Evolutionary conservation across 2,888 invertebrate species (phyloP).

Genomic region (Drosophila gaucha): DNA sequence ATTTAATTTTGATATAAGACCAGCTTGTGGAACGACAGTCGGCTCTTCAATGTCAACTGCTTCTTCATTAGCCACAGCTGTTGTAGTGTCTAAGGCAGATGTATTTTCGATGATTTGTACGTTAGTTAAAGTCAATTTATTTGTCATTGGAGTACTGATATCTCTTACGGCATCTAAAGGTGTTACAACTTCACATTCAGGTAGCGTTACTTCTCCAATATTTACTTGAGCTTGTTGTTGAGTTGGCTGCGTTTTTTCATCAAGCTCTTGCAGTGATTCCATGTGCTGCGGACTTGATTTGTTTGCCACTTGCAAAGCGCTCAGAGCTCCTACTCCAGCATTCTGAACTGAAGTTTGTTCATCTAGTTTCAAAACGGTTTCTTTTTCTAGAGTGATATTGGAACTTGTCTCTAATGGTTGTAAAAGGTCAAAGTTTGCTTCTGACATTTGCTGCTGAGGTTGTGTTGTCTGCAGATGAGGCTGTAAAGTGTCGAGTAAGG

Average conservation of each 20-base stretch:
- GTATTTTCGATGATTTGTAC: slow-evolving; percentile 58
- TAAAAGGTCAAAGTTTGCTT: slow-evolving; percentile 51
- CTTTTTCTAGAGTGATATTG: slow-evolving; percentile 70
- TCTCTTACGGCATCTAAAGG: slow-evolving; percentile 79
- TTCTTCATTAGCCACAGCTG: slow-evolving; percentile 85
- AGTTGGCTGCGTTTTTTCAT: slow-evolving; percentile 9
- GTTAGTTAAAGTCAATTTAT: slow-evolving; percentile 37
- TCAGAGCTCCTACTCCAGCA: slow-evolving; percentile 72
- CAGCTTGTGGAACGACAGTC: slow-evolving; percentile 78
- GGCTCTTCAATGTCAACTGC: slow-evolving; percentile 82
- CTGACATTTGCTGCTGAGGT: slow-evolving; percentile 53
- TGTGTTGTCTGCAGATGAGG: slow-evolving; percentile 29
- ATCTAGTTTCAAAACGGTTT: slow-evolving; percentile 36
- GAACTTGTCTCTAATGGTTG: slow-evolving; percentile 67
- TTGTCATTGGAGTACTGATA: too few relatives aligned
- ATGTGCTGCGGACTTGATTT: slow-evolving; percentile 86
- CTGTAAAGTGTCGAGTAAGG: slow-evolving; percentile 61
- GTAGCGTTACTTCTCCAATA: slow-evolving; percentile 70
- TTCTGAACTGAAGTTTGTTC: slow-evolving; percentile 40
- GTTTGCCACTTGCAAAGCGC: slow-evolving; percentile 86
- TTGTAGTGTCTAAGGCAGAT: slow-evolving; percentile 79
- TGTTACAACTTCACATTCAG: slow-evolving; percentile 69
- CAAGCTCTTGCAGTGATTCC: slow-evolving; percentile 85
- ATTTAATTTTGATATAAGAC: slow-evolving; percentile 73
- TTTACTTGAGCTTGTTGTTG: slow-evolving; percentile 85